Conservation (phyloP, 2,797 vertebrate species). For the Potorous gilbertii region DNA sequence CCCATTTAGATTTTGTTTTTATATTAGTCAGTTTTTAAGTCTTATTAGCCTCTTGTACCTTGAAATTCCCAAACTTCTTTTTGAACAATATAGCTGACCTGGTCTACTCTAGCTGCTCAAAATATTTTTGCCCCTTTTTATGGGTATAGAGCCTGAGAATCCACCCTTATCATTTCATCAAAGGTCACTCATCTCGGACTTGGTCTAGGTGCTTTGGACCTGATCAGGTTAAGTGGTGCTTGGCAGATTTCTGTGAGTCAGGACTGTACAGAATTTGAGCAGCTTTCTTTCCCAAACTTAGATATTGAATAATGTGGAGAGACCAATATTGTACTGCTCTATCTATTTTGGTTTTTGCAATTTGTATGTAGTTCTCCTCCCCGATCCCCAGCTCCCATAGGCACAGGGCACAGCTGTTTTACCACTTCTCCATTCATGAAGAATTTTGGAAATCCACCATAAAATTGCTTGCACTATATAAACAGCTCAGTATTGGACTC, state of each 20-base stretch:
- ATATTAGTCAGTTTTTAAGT: neutral
- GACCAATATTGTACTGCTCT: neutral
- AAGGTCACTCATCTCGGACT: neutral
- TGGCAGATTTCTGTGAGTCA: neutral
- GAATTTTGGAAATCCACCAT: neutral
- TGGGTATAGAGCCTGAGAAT: neutral
- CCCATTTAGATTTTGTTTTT: neutral
- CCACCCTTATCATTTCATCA: neutral
- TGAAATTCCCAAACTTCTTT: neutral
- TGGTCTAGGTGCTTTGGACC: neutral
- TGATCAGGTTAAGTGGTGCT: neutral
- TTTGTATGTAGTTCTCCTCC: neutral
- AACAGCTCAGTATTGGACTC: neutral
- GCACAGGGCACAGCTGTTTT: neutral
- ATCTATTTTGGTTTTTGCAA: conserved; percentile 13
- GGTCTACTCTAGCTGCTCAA: neutral
- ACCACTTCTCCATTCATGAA: neutral
- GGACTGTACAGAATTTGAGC: neutral
- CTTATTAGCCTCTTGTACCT: neutral
- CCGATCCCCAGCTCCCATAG: neutral
- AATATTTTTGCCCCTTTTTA: neutral
- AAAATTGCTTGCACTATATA: neutral
- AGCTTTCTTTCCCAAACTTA: neutral
- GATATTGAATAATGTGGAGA: rapidly evolving
- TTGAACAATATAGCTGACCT: neutral